Base-by-base conservation (phyloP, 2,888 invertebrate genomes). In the Chrysolina americana region DNA sequence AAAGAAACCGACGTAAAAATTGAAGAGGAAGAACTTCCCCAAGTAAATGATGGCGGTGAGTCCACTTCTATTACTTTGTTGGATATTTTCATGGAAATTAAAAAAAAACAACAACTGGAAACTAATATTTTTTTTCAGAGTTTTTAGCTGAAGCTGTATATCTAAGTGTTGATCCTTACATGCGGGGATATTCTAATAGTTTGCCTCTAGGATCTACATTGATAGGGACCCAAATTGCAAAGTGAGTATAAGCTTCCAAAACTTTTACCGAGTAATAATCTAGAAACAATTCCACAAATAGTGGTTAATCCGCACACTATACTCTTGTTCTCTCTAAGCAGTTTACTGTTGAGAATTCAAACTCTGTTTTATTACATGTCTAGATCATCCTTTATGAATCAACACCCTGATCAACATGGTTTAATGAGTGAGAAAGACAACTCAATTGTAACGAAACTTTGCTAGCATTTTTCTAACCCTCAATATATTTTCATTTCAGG, bases 101-200 rank as follows among this genome's bases (percentile, higher is more conserved):
- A 28, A 28, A 28, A 28, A 5, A 28, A 28, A 28, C 2, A 3
- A 5, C 2, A 2, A 5, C 2, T 2, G 5, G 28, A 28, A 3
- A 28, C 5, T 2, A n/a, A n/a, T n/a, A n/a, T n/a, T 19, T 17
- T 53, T 53, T 21, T 53, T 23, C 19, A 59, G 93, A 93, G 88
- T 90, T 92, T 80, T 87, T 94, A 69, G 89, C 91, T 1, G 90
- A 94, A 88, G 94, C 94, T 1, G 89, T 92, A 81, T 94, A 90
- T 83, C 84, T 94, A 0, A 93, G 93, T 78, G 92, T 94, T 21
- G 94, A 94, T 86, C 94, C 94, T 1, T 94, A 93, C 76, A 92
- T 93, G 92, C 89, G 93, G 78, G 89, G 89, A 1, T 91, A 91
- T 78, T 88, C 90, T 41, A 28, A 21, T 11, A 36, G n/a, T 41